phyloP scores from a whole-genome alignment of 2,113 vertebrate genomes.

The Pipra filicauda region DNA sequence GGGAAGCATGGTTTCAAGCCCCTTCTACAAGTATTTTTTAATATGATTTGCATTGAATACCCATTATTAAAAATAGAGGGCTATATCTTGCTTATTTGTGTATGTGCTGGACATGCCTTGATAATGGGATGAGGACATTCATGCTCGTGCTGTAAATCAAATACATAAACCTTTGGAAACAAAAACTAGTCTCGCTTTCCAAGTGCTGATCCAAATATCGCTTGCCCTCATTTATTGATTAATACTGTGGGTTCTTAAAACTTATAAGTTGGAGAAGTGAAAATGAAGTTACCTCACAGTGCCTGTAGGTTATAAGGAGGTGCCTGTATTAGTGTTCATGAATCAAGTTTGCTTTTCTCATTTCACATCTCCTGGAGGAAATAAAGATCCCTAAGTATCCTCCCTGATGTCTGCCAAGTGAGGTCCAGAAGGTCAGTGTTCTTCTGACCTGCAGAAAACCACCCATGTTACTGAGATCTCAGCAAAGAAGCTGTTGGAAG shows the following conservation, averaged over 20 bases:
- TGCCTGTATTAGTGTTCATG: background rate
- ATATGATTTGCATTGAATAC: background rate
- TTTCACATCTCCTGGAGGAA: background rate
- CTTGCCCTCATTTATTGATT: background rate
- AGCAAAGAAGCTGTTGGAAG: background rate
- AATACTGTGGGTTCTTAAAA: background rate
- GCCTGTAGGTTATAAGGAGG: background rate
- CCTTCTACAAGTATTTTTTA: background rate
- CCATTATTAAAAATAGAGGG: background rate
- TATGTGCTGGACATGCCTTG: background rate
- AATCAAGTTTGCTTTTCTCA: background rate
- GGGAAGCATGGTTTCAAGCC: background rate
- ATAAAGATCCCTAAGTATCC: background rate
- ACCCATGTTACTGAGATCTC: rapidly evolving
- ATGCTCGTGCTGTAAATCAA: background rate
- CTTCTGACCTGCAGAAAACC: background rate
- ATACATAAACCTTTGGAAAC: background rate
- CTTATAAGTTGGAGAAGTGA: background rate
- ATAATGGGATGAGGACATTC: background rate
- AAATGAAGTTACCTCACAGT: background rate
- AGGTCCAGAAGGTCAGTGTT: background rate
- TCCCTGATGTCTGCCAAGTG: background rate
- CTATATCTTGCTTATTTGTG: background rate
- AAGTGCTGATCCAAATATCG: background rate
- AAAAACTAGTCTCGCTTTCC: background rate